Percentiles rank a stretch among this genome's conserved stretches.
Evolutionary conservation across 1,140 invertebrate genomes (phyloP).

Genomic region (Nylanderia fulva): DNA sequence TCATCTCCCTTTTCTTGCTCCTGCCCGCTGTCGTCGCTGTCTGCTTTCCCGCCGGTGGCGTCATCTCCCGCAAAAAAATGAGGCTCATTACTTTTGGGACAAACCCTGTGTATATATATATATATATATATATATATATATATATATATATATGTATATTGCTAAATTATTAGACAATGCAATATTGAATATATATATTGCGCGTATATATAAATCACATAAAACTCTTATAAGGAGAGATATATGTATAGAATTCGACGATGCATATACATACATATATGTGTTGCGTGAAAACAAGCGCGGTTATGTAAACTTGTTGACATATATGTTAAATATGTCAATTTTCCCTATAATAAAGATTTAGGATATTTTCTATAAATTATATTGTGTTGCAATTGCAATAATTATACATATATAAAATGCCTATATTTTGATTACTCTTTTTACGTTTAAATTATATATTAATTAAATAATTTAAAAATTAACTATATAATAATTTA

Average conservation of each 20-base stretch:
- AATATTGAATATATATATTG: too few species aligned
- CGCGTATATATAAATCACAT: slow-evolving; percentile 44
- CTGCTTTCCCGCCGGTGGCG: too few species aligned
- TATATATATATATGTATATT: too few species aligned
- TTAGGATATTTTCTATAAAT: slow-evolving; percentile 83
- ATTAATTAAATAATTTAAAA: not conserved
- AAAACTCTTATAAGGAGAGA: slow-evolving; percentile 65
- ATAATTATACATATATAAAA: not conserved
- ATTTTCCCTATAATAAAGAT: slow-evolving; percentile 82
- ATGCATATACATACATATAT: slow-evolving; percentile 65
- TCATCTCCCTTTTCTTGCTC: too few species aligned
- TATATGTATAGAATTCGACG: too few species aligned
- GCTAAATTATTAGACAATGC: too few species aligned
- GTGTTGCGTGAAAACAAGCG: slow-evolving; percentile 66
- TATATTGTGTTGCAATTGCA: slow-evolving; percentile 4
- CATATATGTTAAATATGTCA: slow-evolving; percentile 77
- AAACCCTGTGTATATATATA: too few species aligned
- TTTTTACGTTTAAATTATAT: not conserved
- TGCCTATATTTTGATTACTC: not conserved
- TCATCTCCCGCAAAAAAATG: too few species aligned
- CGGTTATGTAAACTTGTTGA: slow-evolving; percentile 76
- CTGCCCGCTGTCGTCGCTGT: too few species aligned
- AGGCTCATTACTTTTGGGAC: too few species aligned
- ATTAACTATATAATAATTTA: not conserved
- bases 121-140: too few species aligned